A percentile compares a stretch with the other conserved stretches of the same genome.
Conservation (phyloP, 1,140 invertebrate genomes). For the Radopholus similis region DNA sequence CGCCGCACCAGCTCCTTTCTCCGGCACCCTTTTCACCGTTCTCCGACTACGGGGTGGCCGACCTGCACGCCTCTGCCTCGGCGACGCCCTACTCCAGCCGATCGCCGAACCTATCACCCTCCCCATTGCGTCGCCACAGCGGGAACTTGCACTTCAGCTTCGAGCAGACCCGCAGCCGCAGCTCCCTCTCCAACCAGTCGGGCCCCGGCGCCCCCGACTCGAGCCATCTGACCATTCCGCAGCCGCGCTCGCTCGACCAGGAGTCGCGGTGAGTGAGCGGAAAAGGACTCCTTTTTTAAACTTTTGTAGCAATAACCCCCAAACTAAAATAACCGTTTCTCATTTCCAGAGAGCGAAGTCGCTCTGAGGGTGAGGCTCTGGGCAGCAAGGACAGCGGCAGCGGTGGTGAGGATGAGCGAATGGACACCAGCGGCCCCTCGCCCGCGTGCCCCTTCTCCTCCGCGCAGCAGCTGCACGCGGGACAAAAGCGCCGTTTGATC, state of each 20-base stretch:
- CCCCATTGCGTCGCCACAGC: slow-evolving; percentile 15
- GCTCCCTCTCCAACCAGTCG: slow-evolving; percentile 52
- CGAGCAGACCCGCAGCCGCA: slow-evolving; percentile 47
- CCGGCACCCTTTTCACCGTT: slow-evolving; percentile 57
- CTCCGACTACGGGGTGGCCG: slow-evolving; percentile 45
- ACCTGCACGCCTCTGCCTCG: slow-evolving; percentile 17
- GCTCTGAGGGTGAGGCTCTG: slow-evolving; percentile 55
- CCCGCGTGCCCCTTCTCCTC: not conserved
- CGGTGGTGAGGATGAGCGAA: slow-evolving; percentile 15
- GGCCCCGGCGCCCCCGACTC: not conserved
- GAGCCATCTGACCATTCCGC: slow-evolving; percentile 2
- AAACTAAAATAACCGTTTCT: not conserved
- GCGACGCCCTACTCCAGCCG: slow-evolving; percentile 53
- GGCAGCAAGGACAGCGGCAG: slow-evolving; percentile 2
- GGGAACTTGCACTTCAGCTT: slow-evolving; percentile 49
- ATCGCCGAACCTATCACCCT: slow-evolving; percentile 53
- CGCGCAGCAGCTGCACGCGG: slow-evolving; percentile 6
- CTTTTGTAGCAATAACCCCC: too few species aligned
- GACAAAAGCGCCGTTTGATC: slow-evolving; percentile 14
- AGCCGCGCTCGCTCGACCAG: slow-evolving; percentile 12
- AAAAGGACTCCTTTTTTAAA: too few species aligned
- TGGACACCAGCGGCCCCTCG: slow-evolving; percentile 3
- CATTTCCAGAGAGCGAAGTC: slow-evolving; percentile 45
- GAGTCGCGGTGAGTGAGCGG: too few species aligned
- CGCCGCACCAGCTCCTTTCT: slow-evolving; percentile 49